Conservation (phyloP, 2,797 vertebrate species). For the Syndactyla subalaris region DNA sequence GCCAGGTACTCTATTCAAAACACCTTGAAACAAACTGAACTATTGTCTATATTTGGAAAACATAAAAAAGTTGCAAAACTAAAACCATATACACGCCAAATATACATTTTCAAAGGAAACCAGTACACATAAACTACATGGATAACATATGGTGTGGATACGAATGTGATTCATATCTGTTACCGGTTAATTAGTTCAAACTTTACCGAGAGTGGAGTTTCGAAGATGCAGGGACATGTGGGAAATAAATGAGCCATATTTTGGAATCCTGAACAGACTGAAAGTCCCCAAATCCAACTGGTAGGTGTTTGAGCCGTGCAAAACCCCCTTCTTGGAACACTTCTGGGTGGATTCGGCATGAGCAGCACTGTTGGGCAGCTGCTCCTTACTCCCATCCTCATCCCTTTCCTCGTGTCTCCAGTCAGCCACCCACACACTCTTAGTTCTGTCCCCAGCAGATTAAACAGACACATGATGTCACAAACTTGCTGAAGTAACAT, state of each 20-base stretch:
- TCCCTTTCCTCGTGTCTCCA: not conserved
- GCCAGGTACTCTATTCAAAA: constrained; percentile 1
- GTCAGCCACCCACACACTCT: not conserved
- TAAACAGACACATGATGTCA: not conserved
- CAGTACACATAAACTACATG: constrained; percentile 39
- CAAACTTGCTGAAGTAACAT: not conserved
- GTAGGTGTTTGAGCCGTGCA: not conserved
- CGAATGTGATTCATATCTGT: constrained; percentile 23
- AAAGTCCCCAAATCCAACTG: not conserved
- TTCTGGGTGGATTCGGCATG: not conserved
- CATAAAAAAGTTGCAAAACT: constrained; percentile 17
- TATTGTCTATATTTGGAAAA: constrained; percentile 25
- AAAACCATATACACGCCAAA: constrained; percentile 35
- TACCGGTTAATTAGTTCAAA: constrained; percentile 35
- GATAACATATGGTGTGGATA: constrained; percentile 14
- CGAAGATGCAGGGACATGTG: rapidly evolving
- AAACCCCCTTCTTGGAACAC: not conserved
- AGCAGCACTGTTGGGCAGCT: not conserved
- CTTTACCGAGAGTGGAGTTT: constrained; percentile 1
- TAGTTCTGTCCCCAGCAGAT: not conserved
- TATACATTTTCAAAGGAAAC: constrained; percentile 3
- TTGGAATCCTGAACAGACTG: not conserved
- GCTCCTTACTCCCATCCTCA: not conserved
- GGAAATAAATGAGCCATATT: not conserved
- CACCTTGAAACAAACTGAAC: constrained; percentile 40